Evolutionary conservation across 1,140 invertebrate species (phyloP).

Genomic region (Lepidurus apus): DNA sequence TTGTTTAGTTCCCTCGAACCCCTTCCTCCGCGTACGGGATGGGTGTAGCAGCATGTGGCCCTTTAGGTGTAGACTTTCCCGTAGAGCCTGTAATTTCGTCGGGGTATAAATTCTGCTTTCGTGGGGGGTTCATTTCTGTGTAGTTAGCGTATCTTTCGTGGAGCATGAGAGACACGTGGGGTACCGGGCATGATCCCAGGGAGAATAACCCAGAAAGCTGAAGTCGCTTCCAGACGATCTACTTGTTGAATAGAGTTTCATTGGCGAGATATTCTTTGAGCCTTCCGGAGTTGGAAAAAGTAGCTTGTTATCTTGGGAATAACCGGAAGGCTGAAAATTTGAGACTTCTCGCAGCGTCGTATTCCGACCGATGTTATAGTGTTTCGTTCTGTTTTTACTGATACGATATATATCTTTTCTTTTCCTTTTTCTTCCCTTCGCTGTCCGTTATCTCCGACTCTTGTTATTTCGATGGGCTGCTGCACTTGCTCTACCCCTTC

Average conservation of each 20-base stretch:
- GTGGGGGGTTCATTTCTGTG: background rate
- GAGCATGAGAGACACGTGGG: background rate
- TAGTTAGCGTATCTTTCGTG: background rate
- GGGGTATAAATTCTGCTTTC: background rate
- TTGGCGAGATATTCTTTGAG: background rate
- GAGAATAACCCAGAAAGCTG: background rate
- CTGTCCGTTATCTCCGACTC: conserved; percentile 40
- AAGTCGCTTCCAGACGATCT: background rate
- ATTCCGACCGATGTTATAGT: too few relatives aligned
- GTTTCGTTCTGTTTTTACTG: background rate
- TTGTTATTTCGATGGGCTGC: conserved; percentile 17
- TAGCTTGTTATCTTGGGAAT: too few relatives aligned
- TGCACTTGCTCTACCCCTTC: conserved; percentile 35
- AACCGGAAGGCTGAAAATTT: too few relatives aligned
- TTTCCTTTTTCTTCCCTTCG: conserved; percentile 53
- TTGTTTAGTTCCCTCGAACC: background rate
- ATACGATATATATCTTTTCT: background rate
- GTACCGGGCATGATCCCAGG: background rate
- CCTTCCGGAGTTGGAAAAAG: background rate
- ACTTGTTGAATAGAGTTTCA: background rate
- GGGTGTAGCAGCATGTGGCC: conserved; percentile 7
- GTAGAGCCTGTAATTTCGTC: conserved; percentile 2
- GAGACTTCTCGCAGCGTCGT: too few relatives aligned
- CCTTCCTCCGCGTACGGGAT: background rate
- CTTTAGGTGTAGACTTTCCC: background rate